phyloP scores from a whole-genome alignment of 2,113 vertebrate genomes.

The Brachyhypopomus occidentalis region DNA sequence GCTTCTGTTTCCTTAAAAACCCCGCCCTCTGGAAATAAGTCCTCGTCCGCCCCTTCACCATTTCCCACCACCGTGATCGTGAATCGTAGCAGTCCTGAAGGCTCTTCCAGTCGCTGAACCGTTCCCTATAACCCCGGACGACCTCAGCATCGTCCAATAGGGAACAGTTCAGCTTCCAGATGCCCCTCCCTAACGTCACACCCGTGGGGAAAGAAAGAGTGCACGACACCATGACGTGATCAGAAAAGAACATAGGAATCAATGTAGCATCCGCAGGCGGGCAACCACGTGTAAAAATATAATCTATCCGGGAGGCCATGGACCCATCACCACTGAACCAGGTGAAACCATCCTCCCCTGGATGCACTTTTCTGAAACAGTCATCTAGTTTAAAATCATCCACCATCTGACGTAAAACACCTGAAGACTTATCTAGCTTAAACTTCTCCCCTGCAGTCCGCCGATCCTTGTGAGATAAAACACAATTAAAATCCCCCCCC shows the following conservation, averaged over 20 bases:
- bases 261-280: conserved; percentile 20
- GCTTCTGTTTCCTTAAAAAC: conserved; percentile 2
- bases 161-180: conserved; percentile 48
- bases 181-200: not conserved
- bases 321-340: conserved; percentile 27
- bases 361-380: conserved; percentile 20
- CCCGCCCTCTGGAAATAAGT: conserved; percentile 7
- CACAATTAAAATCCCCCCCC: conserved; percentile 29
- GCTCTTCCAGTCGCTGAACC: conserved; percentile 28
- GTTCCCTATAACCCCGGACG: conserved; percentile 17
- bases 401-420: not conserved
- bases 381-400: conserved; percentile 10
- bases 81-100: conserved; percentile 16
- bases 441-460: not conserved
- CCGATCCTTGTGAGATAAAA: not conserved
- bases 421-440: not conserved
- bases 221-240: conserved; percentile 22
- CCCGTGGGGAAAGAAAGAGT: not conserved
- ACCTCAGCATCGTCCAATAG: no score
- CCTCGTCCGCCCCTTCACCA: conserved; percentile 21
- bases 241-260: conserved; percentile 25
- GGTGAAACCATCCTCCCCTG: conserved; percentile 22
- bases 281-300: conserved; percentile 29
- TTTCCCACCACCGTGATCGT: conserved; percentile 39
- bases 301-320: conserved; percentile 32